Percentiles rank a stretch among this genome's conserved stretches.
These are phyloP conservation scores for Laspeyria flexula DNA, from an alignment of 2,888 invertebrate species.

Conservation along the genomic window DNA sequence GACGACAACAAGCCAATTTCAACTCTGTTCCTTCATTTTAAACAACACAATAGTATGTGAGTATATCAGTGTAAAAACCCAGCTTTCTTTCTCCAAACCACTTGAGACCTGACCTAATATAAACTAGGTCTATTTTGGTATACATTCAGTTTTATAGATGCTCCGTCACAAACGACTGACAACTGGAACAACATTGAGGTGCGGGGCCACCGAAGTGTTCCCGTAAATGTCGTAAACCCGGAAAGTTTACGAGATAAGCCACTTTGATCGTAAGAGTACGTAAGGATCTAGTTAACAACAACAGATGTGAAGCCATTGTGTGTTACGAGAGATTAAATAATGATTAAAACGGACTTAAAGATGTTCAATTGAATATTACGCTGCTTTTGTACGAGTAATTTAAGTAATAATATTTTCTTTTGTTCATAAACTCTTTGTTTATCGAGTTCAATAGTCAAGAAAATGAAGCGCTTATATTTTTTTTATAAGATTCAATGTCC, in stretches of 20 bases:
- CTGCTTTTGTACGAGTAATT: too few relatives aligned
- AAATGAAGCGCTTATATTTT: too few relatives aligned
- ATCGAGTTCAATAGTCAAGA: too few relatives aligned
- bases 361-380: neutral
- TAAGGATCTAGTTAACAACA: slow-evolving; percentile 16
- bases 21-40: neutral
- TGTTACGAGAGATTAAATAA: slow-evolving; percentile 1
- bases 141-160: slow-evolving; percentile 35
- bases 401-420: too few relatives aligned
- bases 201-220: slow-evolving; percentile 38
- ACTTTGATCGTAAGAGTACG: slow-evolving; percentile 43
- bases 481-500: too few relatives aligned
- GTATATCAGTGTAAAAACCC: neutral
- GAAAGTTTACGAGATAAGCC: slow-evolving; percentile 23
- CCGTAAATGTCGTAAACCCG: slow-evolving; percentile 37
- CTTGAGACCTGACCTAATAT: slow-evolving; percentile 41
- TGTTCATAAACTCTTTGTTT: too few relatives aligned
- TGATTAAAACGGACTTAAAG: neutral
- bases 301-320: slow-evolving; percentile 27
- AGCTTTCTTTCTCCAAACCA: slow-evolving; percentile 10
- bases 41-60: neutral
- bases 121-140: slow-evolving; percentile 10
- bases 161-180: slow-evolving; percentile 37
- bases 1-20: neutral
- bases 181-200: slow-evolving; percentile 48